A percentile compares a stretch with the other conserved stretches of the same genome.
These are phyloP conservation scores for Latrodectus elegans DNA, from an alignment of 2,888 invertebrate species.

Conservation along the genomic window DNA sequence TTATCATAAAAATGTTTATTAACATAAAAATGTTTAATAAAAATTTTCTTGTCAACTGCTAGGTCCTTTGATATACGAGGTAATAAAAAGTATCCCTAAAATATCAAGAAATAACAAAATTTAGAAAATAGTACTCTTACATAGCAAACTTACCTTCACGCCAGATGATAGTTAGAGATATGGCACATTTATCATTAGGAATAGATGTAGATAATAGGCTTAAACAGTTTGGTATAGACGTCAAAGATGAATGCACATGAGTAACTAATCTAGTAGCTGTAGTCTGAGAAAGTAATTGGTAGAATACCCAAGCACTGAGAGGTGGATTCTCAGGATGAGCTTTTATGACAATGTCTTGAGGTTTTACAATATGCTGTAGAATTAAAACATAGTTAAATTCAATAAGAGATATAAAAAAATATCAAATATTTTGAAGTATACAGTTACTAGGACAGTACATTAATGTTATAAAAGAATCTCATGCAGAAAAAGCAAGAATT, in stretches of 20 bases:
- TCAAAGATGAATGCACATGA: slow-evolving; percentile 82
- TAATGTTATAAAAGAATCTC: too few relatives aligned
- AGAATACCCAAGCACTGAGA: slow-evolving; percentile 81
- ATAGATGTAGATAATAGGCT: slow-evolving; percentile 12
- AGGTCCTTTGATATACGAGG: too few relatives aligned
- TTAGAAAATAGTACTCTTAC: background rate
- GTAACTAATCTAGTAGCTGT: slow-evolving; percentile 78
- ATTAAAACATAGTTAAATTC: background rate
- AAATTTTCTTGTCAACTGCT: too few relatives aligned
- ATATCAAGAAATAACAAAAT: too few relatives aligned
- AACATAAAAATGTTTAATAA: too few relatives aligned
- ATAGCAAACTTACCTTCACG: slow-evolving; percentile 80
- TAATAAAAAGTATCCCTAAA: too few relatives aligned
- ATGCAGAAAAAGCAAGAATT: too few relatives aligned
- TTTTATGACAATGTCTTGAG: slow-evolving; percentile 81
- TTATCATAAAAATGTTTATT: too few relatives aligned
- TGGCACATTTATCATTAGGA: slow-evolving; percentile 11
- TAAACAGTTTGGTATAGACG: slow-evolving; percentile 74
- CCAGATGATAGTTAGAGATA: slow-evolving; percentile 82
- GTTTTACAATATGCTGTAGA: slow-evolving; percentile 30
- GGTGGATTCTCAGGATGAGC: slow-evolving; percentile 82
- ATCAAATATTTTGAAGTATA: too few relatives aligned
- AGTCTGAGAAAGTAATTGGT: slow-evolving; percentile 78
- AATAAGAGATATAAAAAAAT: too few relatives aligned
- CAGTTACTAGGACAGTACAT: too few relatives aligned